Evolutionary conservation across 2,888 invertebrate species (phyloP).

Genomic region (Campaea margaritaria): DNA sequence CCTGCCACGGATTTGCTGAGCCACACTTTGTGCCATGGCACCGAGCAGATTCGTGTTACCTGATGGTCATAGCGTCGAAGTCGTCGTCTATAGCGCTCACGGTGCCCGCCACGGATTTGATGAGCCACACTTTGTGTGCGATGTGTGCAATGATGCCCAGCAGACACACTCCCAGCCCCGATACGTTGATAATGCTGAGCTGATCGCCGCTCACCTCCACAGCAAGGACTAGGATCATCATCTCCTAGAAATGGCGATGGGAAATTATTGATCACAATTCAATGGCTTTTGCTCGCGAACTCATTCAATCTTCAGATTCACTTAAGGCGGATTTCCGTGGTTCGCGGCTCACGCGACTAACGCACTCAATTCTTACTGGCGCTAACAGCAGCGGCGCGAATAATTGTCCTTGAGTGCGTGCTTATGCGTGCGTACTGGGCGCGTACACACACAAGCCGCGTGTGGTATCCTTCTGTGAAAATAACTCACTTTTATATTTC

Average conservation of each 20-base stretch:
- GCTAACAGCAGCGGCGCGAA: too few species aligned
- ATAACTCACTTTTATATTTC: background rate
- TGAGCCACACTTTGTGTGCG: constrained; percentile 87
- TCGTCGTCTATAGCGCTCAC: constrained; percentile 61
- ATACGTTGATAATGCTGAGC: constrained; percentile 91
- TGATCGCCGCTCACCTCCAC: constrained; percentile 94
- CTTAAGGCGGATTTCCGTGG: too few species aligned
- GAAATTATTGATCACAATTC: background rate
- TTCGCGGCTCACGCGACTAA: too few species aligned
- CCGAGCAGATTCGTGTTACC: constrained; percentile 6
- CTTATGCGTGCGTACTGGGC: too few species aligned
- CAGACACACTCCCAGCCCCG: constrained; percentile 94
- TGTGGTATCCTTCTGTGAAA: too few species aligned
- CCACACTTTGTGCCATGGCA: too few species aligned
- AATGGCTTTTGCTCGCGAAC: too few species aligned
- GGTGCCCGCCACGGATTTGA: constrained; percentile 63
- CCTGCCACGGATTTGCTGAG: too few species aligned
- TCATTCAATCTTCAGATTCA: too few species aligned
- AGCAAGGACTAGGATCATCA: constrained; percentile 95
- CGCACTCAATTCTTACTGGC: too few species aligned
- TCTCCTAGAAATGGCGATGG: constrained; percentile 89
- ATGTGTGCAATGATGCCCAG: constrained; percentile 95
- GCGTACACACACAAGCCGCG: too few species aligned
- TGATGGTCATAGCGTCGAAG: constrained; percentile 49
- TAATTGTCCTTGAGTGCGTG: too few species aligned